Evolutionary conservation across 2,797 vertebrate species (phyloP), one percentile per base, ranked within the genome.

Genomic region (Phoxinus dragarum): DNA sequence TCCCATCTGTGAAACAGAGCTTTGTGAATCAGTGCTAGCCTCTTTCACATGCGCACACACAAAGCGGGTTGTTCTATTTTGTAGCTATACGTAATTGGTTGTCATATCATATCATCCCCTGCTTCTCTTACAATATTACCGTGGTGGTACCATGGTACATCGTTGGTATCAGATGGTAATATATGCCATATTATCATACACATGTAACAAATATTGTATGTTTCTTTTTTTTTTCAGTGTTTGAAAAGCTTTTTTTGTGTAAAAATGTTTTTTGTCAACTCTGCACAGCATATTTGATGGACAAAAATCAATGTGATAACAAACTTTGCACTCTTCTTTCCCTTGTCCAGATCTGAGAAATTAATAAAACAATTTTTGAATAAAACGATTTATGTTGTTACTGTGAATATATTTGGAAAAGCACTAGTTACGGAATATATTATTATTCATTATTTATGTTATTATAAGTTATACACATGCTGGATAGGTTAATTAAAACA

Each of bases 1-100:
- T 93, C 90, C 88, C 86, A 89, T n/a, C 49, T 88, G 90, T 87
- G 90, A 88, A 89, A 88, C 88, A 90, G 85, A 87, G 68, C 74
- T 84, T 56, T 82, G 81, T 64, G 49, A 64, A 82, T 74, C 49
- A 71, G 47, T 72, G 23, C 42, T 71, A 80, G 40, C 5, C 23
- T 84, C 56, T 87, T 73, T 11, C 12, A 73, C 71, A 23, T 10
- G 2, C 23, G 9, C 56, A 59, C 56, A 59, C 59, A 31, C 59
- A 6, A 54, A 75, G 19, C 36, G 31, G 31, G 10, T 36, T 75
- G 47, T 75, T 38, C 31, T 23, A 6, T 21, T 14, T 75, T 76
- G 21, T 36, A 38, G 73, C 49, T 56, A 49, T 52, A 38, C 2
- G 16, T 59, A 59, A 59, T 77, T 59, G 2, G 11, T 59, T 61